These are phyloP conservation scores for Larimichthys crocea DNA, from an alignment of 2,113 vertebrate species.

Conservation along the genomic window DNA sequence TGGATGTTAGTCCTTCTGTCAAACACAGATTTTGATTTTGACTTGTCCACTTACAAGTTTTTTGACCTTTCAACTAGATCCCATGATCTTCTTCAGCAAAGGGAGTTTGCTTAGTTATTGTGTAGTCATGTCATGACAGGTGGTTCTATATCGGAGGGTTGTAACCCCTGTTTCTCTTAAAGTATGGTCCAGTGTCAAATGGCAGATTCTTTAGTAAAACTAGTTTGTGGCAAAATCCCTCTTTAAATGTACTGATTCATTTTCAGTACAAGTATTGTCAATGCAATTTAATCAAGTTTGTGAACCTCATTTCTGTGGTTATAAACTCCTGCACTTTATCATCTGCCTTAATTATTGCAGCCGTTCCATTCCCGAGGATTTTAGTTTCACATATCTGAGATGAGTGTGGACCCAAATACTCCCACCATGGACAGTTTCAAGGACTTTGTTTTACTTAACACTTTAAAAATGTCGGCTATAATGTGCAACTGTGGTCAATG, in stretches of 20 bases:
- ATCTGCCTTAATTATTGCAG: conserved; percentile 6
- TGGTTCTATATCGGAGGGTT: too few species aligned
- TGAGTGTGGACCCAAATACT: conserved; percentile 16
- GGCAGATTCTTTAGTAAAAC: background rate
- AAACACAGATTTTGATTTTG: background rate
- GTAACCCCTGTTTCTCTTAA: background rate
- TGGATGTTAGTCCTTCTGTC: background rate
- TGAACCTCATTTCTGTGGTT: conserved; percentile 8
- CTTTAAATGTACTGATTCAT: conserved; percentile 3
- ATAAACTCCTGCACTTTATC: conserved; percentile 22
- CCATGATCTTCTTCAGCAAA: background rate
- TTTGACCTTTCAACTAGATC: background rate
- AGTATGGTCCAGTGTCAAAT: background rate
- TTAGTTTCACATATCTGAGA: conserved; percentile 28
- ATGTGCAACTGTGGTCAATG: conserved; percentile 71
- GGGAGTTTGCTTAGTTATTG: background rate
- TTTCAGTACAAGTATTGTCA: background rate
- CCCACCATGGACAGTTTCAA: conserved; percentile 50
- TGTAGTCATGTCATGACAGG: background rate
- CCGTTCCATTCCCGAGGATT: conserved; percentile 16
- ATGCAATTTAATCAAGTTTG: conserved; percentile 20
- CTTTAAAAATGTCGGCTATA: conserved; percentile 68
- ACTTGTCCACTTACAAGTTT: background rate
- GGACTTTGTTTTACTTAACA: conserved; percentile 73
- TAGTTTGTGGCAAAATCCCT: background rate